phyloP scores from a whole-genome alignment of 2,113 vertebrate species.

The Xyrauchen texanus region DNA sequence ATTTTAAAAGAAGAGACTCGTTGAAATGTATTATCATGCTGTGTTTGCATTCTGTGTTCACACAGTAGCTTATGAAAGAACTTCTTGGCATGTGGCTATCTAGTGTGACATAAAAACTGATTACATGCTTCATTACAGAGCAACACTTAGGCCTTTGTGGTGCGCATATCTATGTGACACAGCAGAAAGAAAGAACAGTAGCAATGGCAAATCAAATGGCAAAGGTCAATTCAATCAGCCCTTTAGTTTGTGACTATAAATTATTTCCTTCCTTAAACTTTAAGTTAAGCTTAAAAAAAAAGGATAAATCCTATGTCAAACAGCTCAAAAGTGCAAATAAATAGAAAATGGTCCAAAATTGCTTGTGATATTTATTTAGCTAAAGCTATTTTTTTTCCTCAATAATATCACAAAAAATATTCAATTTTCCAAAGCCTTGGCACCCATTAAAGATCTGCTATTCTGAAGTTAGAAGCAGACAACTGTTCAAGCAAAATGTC shows the following conservation, averaged over 20 bases:
- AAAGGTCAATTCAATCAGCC: too few relatives aligned
- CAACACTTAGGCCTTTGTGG: constrained; percentile 28
- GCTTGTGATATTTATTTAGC: too few relatives aligned
- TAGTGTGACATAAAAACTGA: neutral
- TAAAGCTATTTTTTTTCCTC: too few relatives aligned
- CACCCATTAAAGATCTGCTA: neutral
- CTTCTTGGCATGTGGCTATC: neutral
- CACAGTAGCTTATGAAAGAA: neutral
- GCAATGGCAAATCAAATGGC: too few relatives aligned
- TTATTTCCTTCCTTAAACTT: too few relatives aligned
- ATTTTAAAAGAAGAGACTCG: neutral
- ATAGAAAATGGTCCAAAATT: too few relatives aligned
- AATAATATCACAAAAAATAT: too few relatives aligned
- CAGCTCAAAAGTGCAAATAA: too few relatives aligned
- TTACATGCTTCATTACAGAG: neutral
- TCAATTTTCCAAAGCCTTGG: neutral
- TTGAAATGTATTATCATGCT: neutral
- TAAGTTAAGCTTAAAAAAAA: too few relatives aligned
- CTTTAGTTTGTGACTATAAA: too few relatives aligned
- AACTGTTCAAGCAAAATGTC: neutral
- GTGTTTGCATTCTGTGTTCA: constrained; percentile 11
- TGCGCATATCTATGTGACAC: constrained; percentile 7
- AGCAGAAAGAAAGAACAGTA: neutral
- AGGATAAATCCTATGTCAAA: too few relatives aligned
- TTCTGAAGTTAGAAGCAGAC: too few relatives aligned